These are phyloP conservation scores for Scomber scombrus DNA, from an alignment of 2,113 vertebrate species.

Conservation along the genomic window DNA sequence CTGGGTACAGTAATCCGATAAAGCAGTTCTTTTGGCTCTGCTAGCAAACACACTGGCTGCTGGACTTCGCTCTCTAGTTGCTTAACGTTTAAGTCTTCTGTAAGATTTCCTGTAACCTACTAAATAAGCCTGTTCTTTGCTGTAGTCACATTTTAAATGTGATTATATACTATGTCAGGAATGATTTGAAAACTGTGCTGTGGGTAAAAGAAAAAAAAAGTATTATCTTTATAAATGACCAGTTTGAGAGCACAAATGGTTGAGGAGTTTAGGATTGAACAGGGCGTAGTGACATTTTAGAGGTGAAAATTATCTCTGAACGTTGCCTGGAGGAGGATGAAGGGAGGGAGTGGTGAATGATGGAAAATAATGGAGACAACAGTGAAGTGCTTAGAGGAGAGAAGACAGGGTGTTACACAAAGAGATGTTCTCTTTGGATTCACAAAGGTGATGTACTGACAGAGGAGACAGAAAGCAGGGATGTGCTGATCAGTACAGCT, in stretches of 20 bases:
- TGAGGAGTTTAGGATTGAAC: background rate
- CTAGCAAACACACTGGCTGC: constrained; percentile 51
- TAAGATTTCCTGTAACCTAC: constrained; percentile 66
- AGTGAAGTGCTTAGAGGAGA: constrained; percentile 66
- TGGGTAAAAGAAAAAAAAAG: background rate
- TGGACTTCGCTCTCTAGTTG: constrained; percentile 33
- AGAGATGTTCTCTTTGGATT: constrained; percentile 28
- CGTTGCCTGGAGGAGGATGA: constrained; percentile 18
- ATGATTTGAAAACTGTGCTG: background rate
- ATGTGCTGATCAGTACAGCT: constrained; percentile 27
- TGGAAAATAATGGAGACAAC: constrained; percentile 15
- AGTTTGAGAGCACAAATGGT: constrained; percentile 24
- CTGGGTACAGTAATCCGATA: constrained; percentile 90
- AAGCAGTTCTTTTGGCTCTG: constrained; percentile 48
- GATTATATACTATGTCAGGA: background rate
- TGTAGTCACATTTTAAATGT: background rate
- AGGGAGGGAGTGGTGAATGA: constrained; percentile 4
- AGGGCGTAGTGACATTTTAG: constrained; percentile 59
- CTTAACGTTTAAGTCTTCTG: constrained; percentile 36
- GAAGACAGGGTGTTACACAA: constrained; percentile 57
- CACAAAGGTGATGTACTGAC: constrained; percentile 10
- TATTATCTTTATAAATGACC: constrained; percentile 1
- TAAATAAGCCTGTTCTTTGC: constrained; percentile 62
- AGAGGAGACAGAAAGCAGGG: constrained; percentile 9
- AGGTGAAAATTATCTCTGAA: constrained; percentile 76